A percentile compares a stretch with the other conserved stretches of the same genome.
phyloP scores from a whole-genome alignment of 1,140 invertebrate genomes.

The Campodea augens region DNA sequence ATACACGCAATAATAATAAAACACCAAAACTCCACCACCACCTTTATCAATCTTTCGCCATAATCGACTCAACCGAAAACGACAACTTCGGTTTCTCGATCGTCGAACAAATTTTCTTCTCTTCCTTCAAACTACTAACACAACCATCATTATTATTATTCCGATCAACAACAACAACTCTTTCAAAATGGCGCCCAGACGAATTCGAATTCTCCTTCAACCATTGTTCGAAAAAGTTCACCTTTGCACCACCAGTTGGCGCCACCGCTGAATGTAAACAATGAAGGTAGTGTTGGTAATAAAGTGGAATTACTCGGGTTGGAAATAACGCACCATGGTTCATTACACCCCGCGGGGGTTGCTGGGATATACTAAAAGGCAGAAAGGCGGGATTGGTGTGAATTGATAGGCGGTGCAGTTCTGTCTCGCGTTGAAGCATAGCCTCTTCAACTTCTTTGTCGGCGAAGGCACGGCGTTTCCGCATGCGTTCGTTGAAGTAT shows the following conservation, averaged over 20 bases:
- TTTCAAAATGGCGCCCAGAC: neutral
- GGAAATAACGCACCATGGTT: neutral
- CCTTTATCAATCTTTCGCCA: constrained; percentile 12
- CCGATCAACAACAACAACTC: neutral
- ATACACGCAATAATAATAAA: neutral
- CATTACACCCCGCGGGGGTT: neutral
- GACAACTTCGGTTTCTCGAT: constrained; percentile 14
- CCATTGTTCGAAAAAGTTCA: neutral
- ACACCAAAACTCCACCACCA: neutral
- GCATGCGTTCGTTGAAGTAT: constrained; percentile 23
- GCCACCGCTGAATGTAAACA: neutral
- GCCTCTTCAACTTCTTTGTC: constrained; percentile 27
- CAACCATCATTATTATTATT: neutral
- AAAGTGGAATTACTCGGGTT: constrained; percentile 1
- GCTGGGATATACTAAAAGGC: neutral
- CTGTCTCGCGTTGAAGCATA: constrained; percentile 20
- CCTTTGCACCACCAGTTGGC: neutral
- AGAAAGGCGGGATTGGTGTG: neutral
- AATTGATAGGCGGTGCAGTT: constrained; percentile 3
- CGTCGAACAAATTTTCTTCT: too few species aligned
- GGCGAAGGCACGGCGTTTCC: constrained; percentile 28
- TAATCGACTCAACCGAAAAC: constrained; percentile 19
- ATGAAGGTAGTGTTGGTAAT: neutral
- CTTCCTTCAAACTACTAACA: neutral
- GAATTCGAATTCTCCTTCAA: neutral